Percentiles rank a stretch among this genome's conserved stretches.
These are phyloP conservation scores for Ophion slaviceki DNA, from an alignment of 2,888 invertebrate genomes.

Conservation along the genomic window DNA sequence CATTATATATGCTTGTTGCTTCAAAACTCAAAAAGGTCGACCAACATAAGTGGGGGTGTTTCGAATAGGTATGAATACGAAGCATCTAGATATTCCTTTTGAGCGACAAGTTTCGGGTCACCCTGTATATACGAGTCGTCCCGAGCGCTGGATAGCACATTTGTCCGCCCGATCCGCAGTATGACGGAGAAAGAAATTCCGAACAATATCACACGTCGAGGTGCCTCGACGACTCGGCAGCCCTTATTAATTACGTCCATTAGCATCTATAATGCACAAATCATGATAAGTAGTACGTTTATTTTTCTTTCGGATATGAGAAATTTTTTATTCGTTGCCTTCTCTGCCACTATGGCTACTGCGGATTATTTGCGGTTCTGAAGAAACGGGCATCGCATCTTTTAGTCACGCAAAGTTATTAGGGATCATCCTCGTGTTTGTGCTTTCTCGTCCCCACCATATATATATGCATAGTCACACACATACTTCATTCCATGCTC, in stretches of 20 bases:
- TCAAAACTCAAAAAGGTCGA: background rate
- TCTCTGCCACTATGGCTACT: slow-evolving; percentile 41
- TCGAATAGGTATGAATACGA: no score
- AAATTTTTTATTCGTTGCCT: slow-evolving; percentile 43
- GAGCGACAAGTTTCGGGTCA: background rate
- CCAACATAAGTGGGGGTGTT: background rate
- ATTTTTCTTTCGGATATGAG: slow-evolving; percentile 38
- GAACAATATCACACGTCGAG: slow-evolving; percentile 23
- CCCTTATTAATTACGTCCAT: slow-evolving; percentile 65
- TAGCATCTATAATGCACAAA: slow-evolving; percentile 67
- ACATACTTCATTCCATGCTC: background rate
- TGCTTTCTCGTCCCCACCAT: slow-evolving; percentile 45
- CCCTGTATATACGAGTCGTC: background rate
- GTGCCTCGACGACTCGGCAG: slow-evolving; percentile 60
- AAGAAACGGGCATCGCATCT: slow-evolving; percentile 53
- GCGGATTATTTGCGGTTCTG: slow-evolving; percentile 57
- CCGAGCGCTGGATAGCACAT: background rate
- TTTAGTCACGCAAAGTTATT: slow-evolving; percentile 66
- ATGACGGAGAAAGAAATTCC: slow-evolving; percentile 14
- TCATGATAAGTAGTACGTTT: slow-evolving; percentile 62
- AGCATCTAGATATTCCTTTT: no score
- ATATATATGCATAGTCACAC: slow-evolving; percentile 33
- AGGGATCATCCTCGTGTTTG: slow-evolving; percentile 64
- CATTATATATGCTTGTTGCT: background rate
- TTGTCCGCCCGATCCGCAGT: background rate